Conservation (phyloP, 2,888 invertebrate species). For the Eupithecia dodoneata region DNA sequence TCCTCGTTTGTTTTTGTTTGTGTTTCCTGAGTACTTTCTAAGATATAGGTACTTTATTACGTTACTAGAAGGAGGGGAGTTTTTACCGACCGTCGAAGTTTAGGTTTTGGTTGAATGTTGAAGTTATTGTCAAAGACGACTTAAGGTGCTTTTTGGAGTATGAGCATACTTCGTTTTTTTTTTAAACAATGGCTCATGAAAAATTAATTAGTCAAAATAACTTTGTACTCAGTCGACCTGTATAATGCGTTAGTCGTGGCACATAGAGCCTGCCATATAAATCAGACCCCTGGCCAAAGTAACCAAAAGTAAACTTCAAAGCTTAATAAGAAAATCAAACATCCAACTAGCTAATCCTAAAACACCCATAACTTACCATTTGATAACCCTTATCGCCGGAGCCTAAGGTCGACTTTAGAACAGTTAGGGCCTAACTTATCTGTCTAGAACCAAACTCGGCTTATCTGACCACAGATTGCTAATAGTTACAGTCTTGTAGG, state of each 20-base stretch:
- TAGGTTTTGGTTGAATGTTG: not conserved
- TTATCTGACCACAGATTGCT: not conserved
- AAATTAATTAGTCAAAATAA: not conserved
- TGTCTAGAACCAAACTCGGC: slow-evolving; percentile 3
- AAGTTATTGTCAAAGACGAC: not conserved
- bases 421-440: slow-evolving; percentile 1
- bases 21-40: not conserved
- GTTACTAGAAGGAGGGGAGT: not conserved
- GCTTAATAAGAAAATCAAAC: slow-evolving; percentile 3
- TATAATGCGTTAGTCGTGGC: not conserved
- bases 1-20: slow-evolving; percentile 5
- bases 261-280: not conserved
- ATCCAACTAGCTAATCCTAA: not conserved
- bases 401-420: not conserved
- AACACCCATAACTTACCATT: not conserved
- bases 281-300: not conserved
- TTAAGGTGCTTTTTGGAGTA: not conserved
- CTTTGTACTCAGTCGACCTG: not conserved
- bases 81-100: not conserved
- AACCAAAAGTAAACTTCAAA: not conserved
- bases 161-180: not conserved
- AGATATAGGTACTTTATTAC: not conserved
- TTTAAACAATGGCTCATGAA: not conserved
- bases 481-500: not conserved
- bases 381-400: slow-evolving; percentile 5